These are phyloP conservation scores for Malurus elegans DNA, from an alignment of 2,113 vertebrate species.

Conservation along the genomic window DNA sequence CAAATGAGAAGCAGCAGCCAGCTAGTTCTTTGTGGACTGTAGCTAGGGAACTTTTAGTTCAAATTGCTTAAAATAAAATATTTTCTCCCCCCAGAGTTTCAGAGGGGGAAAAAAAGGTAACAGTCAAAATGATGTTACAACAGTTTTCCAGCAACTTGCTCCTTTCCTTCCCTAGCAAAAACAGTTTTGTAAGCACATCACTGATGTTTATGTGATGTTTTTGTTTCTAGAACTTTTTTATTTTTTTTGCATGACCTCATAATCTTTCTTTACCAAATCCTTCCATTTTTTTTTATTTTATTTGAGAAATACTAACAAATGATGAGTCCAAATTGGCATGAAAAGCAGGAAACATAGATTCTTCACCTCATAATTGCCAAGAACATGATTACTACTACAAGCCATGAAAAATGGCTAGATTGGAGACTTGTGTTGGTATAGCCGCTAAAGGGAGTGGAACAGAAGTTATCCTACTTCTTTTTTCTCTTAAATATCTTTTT, in stretches of 20 bases:
- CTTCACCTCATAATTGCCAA: constrained; percentile 19
- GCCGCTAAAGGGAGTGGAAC: background rate
- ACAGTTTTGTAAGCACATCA: background rate
- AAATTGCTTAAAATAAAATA: background rate
- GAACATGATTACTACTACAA: background rate
- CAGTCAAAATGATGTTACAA: background rate
- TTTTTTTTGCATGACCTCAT: background rate
- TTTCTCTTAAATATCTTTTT: background rate
- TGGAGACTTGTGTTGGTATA: background rate
- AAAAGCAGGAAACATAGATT: background rate
- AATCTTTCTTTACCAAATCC: background rate
- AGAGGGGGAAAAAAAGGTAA: background rate
- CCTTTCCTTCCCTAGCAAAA: background rate
- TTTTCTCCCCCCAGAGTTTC: background rate
- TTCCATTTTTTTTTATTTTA: constrained; percentile 16
- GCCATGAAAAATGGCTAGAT: background rate
- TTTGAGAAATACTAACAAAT: constrained; percentile 17
- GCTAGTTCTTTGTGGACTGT: background rate
- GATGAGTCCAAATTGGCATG: background rate
- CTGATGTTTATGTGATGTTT: constrained; percentile 25
- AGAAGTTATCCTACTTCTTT: background rate
- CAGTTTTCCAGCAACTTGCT: background rate
- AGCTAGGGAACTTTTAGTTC: background rate
- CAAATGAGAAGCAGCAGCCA: background rate
- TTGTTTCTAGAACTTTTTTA: constrained; percentile 30